Evolutionary conservation across 2,113 vertebrate species (phyloP).

Genomic region (Nycticorax nycticorax): DNA sequence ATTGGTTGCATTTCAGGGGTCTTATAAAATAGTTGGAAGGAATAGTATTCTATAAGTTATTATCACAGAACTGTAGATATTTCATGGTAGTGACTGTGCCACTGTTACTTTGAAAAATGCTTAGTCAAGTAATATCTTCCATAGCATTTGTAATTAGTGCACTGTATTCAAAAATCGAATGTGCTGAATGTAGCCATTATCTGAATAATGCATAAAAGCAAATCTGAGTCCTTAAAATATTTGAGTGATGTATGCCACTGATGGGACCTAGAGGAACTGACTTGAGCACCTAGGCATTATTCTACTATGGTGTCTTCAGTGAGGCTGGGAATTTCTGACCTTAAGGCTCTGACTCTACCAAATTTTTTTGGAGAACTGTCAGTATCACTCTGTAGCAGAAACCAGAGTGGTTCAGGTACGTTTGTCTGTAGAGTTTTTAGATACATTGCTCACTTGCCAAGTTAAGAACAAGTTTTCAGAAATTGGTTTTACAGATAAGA

Average conservation of each 20-base stretch:
- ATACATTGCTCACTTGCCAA: not conserved
- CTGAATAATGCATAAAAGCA: not conserved
- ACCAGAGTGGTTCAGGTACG: not conserved
- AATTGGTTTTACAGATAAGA: not conserved
- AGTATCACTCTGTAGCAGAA: not conserved
- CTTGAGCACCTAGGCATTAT: not conserved
- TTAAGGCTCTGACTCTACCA: not conserved
- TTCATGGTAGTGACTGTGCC: not conserved
- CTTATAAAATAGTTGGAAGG: not conserved
- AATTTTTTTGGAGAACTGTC: not conserved
- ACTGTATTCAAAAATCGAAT: not conserved
- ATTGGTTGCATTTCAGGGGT: not conserved
- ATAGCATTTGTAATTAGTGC: not conserved
- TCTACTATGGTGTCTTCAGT: not conserved
- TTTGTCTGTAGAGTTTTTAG: not conserved
- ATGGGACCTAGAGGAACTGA: not conserved
- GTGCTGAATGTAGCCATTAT: not conserved
- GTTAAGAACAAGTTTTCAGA: not conserved
- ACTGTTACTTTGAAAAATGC: not conserved
- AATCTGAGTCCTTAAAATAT: not conserved
- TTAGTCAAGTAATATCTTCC: not conserved
- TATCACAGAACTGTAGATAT: not conserved
- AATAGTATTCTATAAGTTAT: not conserved
- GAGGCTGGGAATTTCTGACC: not conserved
- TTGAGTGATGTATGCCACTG: not conserved